Percentiles rank a stretch among this genome's conserved stretches.
phyloP scores from a whole-genome alignment of 2,888 invertebrate species.

The Lasioglossum vierecki region DNA sequence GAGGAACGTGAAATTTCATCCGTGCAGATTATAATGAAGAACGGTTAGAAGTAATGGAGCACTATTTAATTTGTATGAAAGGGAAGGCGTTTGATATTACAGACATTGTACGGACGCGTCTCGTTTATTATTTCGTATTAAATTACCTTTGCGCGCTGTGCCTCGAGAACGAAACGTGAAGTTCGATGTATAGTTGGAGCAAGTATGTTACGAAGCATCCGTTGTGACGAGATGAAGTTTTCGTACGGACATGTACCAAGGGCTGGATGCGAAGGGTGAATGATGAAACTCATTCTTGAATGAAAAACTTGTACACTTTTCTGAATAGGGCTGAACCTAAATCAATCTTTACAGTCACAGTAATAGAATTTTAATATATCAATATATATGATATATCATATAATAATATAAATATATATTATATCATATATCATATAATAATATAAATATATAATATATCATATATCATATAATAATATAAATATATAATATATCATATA shows the following conservation, averaged over 20 bases:
- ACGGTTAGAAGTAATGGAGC: slow-evolving; percentile 30
- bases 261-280: neutral
- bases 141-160: slow-evolving; percentile 23
- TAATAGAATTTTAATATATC: neutral
- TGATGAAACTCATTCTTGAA: neutral
- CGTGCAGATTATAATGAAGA: neutral
- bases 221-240: slow-evolving; percentile 3
- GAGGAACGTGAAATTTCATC: slow-evolving; percentile 13
- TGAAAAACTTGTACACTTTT: neutral
- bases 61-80: slow-evolving; percentile 47
- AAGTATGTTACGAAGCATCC: slow-evolving; percentile 19
- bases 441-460: too few relatives aligned
- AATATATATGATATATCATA: too few relatives aligned
- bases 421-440: too few relatives aligned
- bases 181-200: slow-evolving; percentile 29
- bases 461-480: too few relatives aligned
- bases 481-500: too few relatives aligned
- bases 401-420: too few relatives aligned
- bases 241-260: neutral
- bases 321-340: neutral
- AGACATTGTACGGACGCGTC: slow-evolving; percentile 27
- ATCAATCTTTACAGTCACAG: neutral
- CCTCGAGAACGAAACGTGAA: slow-evolving; percentile 42
- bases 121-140: slow-evolving; percentile 47
- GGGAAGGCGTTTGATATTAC: slow-evolving; percentile 48